Evolutionary conservation across 2,888 invertebrate species (phyloP).

Genomic region (Rhagophthalmus giganteus): DNA sequence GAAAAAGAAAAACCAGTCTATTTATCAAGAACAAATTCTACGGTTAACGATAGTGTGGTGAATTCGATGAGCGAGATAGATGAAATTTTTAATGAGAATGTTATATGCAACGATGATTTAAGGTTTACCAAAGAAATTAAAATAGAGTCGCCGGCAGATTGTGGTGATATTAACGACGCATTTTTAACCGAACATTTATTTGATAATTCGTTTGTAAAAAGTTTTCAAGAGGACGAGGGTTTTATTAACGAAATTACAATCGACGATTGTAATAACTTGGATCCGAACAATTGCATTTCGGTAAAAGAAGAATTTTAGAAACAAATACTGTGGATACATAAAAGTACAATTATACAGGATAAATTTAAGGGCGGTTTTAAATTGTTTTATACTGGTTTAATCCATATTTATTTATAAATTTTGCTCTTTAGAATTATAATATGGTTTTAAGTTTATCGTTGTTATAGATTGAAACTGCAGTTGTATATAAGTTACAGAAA

Average conservation of each 20-base stretch:
- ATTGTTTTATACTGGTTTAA: conserved; percentile 12
- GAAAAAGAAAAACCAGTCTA: conserved; percentile 2
- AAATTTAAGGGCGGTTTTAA: conserved; percentile 3
- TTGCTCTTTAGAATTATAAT: neutral
- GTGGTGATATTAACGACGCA: conserved; percentile 41
- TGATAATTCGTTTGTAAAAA: conserved; percentile 41
- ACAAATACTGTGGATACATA: no score
- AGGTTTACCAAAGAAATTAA: conserved; percentile 29
- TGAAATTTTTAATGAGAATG: conserved; percentile 4
- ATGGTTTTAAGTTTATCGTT: conserved; percentile 9
- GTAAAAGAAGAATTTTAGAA: neutral
- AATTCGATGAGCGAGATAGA: conserved; percentile 3
- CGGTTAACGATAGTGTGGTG: neutral
- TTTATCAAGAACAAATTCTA: conserved; percentile 4
- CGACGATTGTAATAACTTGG: conserved; percentile 37
- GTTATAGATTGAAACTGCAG: conserved; percentile 16
- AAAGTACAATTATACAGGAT: no score
- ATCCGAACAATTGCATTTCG: conserved; percentile 3
- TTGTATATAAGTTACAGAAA: conserved; percentile 11
- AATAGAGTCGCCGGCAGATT: conserved; percentile 34
- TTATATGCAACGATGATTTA: conserved; percentile 22
- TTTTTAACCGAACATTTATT: conserved; percentile 48
- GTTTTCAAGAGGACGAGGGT: conserved; percentile 42
- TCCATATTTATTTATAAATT: conserved; percentile 8
- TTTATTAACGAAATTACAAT: conserved; percentile 53